These are phyloP conservation scores for Epicauta chinensis DNA, from an alignment of 1,140 invertebrate genomes.

Conservation along the genomic window DNA sequence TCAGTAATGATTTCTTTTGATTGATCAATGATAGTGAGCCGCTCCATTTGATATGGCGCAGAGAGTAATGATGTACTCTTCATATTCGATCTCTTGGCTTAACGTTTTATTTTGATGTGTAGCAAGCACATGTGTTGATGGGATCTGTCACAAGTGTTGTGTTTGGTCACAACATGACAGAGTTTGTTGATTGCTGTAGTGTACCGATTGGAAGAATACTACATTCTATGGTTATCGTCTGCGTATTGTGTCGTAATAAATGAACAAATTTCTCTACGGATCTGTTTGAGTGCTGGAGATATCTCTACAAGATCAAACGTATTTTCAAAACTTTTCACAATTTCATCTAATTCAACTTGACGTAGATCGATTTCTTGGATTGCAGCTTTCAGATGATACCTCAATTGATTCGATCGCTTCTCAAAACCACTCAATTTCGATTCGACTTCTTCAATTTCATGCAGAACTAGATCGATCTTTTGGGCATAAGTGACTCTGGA, in stretches of 20 bases:
- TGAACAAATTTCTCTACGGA: slow-evolving; percentile 42
- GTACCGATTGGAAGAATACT: too few species aligned
- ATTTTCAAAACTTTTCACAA: slow-evolving; percentile 38
- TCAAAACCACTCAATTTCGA: slow-evolving; percentile 20
- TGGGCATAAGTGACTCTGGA: slow-evolving; percentile 25
- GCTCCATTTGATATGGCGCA: slow-evolving; percentile 33
- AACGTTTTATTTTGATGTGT: too few species aligned
- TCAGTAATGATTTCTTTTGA: slow-evolving; percentile 32
- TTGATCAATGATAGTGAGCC: slow-evolving; percentile 31
- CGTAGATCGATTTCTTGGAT: slow-evolving; percentile 39
- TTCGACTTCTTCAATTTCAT: slow-evolving; percentile 33
- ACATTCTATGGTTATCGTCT: too few species aligned
- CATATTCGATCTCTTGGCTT: too few species aligned
- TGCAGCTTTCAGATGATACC: slow-evolving; percentile 34
- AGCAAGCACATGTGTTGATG: too few species aligned
- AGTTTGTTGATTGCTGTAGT: too few species aligned
- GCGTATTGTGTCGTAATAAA: slow-evolving; percentile 27
- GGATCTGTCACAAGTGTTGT: too few species aligned
- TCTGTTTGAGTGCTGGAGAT: slow-evolving; percentile 42
- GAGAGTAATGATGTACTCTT: too few species aligned
- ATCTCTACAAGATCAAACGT: slow-evolving; percentile 35
- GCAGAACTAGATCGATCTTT: slow-evolving; percentile 33
- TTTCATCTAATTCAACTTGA: slow-evolving; percentile 31
- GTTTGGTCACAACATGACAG: too few species aligned
- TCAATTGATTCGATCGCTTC: slow-evolving; percentile 27